These are phyloP conservation scores for Ceryle rudis DNA, from an alignment of 2,797 vertebrate genomes.

Conservation along the genomic window DNA sequence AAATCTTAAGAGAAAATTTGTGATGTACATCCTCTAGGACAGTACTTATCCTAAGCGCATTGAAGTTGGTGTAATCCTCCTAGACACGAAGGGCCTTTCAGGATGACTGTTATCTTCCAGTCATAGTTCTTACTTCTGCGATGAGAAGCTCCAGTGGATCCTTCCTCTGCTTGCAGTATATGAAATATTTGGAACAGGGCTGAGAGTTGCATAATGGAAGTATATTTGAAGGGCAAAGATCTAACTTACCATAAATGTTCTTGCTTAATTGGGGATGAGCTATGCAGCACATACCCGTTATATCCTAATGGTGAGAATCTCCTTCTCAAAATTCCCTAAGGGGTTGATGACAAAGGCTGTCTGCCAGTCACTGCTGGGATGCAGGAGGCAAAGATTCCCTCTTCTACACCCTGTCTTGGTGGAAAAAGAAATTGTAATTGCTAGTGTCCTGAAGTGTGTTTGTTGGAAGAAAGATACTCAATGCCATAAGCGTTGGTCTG, in stretches of 20 bases:
- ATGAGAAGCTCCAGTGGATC: background rate
- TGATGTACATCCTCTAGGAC: background rate
- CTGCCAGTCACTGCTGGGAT: background rate
- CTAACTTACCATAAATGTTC: background rate
- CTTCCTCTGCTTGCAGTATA: background rate
- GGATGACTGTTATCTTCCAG: background rate
- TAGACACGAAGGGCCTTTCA: background rate
- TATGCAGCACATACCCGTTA: background rate
- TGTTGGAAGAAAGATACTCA: background rate
- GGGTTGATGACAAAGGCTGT: background rate
- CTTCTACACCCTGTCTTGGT: background rate
- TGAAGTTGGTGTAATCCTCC: background rate
- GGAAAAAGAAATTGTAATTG: background rate
- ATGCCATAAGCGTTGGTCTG: background rate
- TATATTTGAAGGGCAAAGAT: background rate
- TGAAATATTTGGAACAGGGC: background rate
- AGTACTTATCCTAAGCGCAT: background rate
- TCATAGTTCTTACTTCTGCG: background rate
- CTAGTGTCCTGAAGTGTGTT: background rate
- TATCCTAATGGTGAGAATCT: background rate
- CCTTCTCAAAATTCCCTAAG: background rate
- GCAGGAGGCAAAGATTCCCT: background rate
- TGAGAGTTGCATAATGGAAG: background rate
- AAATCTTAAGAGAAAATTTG: background rate
- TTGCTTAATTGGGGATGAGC: background rate